Percentiles rank a stretch among this genome's conserved stretches.
These are phyloP conservation scores for Notolepis coatsorum DNA, from an alignment of 2,797 vertebrate genomes.

Conservation along the genomic window DNA sequence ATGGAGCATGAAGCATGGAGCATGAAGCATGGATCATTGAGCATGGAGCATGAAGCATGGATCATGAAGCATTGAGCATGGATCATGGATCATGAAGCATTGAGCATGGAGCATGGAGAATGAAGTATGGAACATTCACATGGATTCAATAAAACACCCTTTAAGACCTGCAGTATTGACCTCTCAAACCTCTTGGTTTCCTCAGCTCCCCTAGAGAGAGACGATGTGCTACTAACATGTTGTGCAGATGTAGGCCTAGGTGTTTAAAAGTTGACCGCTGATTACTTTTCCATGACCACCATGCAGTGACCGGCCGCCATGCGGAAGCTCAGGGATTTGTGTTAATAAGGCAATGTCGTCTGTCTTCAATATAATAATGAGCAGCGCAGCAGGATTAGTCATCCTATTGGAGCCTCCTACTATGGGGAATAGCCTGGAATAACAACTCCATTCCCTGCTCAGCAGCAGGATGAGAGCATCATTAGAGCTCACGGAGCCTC, in stretches of 20 bases:
- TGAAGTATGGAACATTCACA: too few species aligned
- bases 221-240: not conserved
- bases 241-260: not conserved
- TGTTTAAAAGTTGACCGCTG: not conserved
- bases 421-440: constrained; percentile 58
- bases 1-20: too few species aligned
- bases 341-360: constrained; percentile 13
- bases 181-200: too few species aligned
- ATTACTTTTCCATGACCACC: constrained; percentile 3
- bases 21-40: too few species aligned
- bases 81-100: too few species aligned
- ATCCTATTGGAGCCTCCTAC: constrained; percentile 36
- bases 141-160: too few species aligned
- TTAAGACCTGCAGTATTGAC: too few species aligned
- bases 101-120: too few species aligned
- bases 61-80: too few species aligned
- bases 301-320: constrained; percentile 7
- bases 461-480: constrained; percentile 49
- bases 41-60: too few species aligned
- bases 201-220: not conserved
- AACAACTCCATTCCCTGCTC: constrained; percentile 51
- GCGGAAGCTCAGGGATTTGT: constrained; percentile 15
- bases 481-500: constrained; percentile 52
- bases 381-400: constrained; percentile 41
- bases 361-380: constrained; percentile 21